Conservation (phyloP, 2,113 vertebrate genomes). For the Poicephalus gulielmi region DNA sequence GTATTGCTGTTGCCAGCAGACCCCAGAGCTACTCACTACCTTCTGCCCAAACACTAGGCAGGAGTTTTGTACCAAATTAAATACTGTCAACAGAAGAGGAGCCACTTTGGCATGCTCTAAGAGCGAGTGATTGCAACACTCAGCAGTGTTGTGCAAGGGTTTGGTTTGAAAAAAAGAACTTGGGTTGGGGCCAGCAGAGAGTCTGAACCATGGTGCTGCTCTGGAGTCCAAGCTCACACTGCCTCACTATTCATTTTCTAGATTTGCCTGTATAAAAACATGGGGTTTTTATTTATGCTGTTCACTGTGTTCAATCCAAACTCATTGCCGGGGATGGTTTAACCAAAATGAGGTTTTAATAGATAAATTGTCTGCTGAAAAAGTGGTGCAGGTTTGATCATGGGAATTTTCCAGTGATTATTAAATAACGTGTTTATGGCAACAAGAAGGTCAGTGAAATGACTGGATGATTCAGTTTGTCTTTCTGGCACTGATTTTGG, state of each 20-base stretch:
- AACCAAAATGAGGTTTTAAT: background rate
- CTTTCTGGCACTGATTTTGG: background rate
- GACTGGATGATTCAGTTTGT: background rate
- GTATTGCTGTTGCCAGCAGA: fast-evolving
- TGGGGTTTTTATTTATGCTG: background rate
- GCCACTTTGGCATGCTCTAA: background rate
- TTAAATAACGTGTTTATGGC: background rate
- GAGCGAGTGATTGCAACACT: background rate
- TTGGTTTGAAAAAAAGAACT: background rate
- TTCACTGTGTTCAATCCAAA: background rate
- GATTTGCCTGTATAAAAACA: background rate
- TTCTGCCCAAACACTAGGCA: background rate
- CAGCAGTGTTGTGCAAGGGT: background rate
- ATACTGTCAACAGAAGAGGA: background rate
- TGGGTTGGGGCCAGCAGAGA: background rate
- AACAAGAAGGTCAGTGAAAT: background rate
- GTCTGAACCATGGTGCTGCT: background rate
- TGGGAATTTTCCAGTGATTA: background rate
- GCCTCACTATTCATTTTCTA: background rate
- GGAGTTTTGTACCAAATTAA: background rate
- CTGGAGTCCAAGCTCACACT: background rate
- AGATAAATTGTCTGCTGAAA: background rate
- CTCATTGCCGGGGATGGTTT: background rate
- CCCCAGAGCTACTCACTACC: background rate
- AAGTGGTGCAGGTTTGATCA: background rate